Evolutionary conservation across 2,113 vertebrate genomes (phyloP).

Genomic region (Elachura formosa): DNA sequence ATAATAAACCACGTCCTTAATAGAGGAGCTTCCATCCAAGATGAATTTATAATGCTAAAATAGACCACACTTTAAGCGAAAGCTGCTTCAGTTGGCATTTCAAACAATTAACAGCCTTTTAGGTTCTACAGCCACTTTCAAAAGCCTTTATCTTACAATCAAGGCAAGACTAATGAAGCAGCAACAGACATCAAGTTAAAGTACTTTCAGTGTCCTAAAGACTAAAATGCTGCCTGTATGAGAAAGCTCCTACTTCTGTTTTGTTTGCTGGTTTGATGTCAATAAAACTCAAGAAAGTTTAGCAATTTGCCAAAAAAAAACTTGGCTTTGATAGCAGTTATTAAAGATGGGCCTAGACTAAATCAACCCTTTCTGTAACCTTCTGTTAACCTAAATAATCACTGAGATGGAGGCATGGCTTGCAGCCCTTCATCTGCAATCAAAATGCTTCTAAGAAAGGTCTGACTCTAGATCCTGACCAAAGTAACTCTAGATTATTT

Average conservation of each 20-base stretch:
- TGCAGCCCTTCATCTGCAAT: not conserved
- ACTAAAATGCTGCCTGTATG: not conserved
- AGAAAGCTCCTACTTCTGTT: not conserved
- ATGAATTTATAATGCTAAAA: conserved; percentile 10
- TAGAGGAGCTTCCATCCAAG: not conserved
- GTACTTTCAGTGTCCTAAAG: not conserved
- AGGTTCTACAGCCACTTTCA: not conserved
- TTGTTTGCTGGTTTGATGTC: not conserved
- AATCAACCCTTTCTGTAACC: not conserved
- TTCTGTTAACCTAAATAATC: not conserved
- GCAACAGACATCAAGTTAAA: not conserved
- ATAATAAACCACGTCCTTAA: not conserved
- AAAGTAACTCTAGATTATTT: not conserved
- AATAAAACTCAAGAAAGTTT: not conserved
- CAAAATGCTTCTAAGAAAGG: not conserved
- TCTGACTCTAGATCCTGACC: not conserved
- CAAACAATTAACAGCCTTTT: conserved; percentile 32
- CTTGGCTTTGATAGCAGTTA: not conserved
- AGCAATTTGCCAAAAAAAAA: not conserved
- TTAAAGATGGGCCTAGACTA: not conserved
- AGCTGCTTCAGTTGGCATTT: not conserved
- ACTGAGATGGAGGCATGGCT: not conserved
- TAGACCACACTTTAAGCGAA: not conserved
- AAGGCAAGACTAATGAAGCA: not conserved
- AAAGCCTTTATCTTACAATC: conserved; percentile 1